A percentile compares a stretch with the other conserved stretches of the same genome.
phyloP scores from a whole-genome alignment of 2,888 invertebrate species.

The Drosophila niveifrons region DNA sequence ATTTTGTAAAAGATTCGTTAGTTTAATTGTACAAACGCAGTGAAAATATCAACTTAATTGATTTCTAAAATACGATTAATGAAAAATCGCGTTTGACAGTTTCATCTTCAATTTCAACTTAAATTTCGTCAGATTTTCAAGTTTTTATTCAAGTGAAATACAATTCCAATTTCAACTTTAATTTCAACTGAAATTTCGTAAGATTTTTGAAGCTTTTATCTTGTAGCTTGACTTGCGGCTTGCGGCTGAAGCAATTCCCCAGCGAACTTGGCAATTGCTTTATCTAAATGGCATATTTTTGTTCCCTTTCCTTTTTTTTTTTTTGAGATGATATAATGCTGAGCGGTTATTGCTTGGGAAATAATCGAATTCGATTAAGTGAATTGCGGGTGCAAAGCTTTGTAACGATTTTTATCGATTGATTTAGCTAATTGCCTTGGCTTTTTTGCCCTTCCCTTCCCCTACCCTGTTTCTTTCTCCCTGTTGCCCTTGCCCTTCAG shows the following conservation, averaged over 20 bases:
- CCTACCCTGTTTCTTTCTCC: no score
- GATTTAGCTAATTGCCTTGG: slow-evolving; percentile 56
- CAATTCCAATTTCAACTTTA: not conserved
- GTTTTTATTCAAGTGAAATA: no score
- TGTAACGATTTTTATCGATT: slow-evolving; percentile 50
- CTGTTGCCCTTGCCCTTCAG: no score
- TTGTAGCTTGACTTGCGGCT: not conserved
- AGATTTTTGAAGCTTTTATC: not conserved
- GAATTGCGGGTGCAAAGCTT: slow-evolving; percentile 23
- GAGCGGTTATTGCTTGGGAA: slow-evolving; percentile 11
- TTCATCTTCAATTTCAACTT: no score
- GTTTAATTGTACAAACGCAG: no score
- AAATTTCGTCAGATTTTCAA: no score
- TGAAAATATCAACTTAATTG: no score
- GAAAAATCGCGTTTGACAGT: no score
- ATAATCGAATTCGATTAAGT: slow-evolving; percentile 49
- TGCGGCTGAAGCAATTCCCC: slow-evolving; percentile 2
- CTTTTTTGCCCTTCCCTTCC: not conserved
- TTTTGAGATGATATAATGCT: slow-evolving; percentile 5
- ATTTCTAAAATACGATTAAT: no score
- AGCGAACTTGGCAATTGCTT: slow-evolving; percentile 4
- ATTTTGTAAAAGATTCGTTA: no score
- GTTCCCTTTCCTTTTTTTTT: no score
- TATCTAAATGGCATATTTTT: slow-evolving; percentile 2
- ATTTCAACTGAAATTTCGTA: not conserved